phyloP scores from a whole-genome alignment of 2,888 invertebrate genomes.

The Synergus umbraculus region DNA sequence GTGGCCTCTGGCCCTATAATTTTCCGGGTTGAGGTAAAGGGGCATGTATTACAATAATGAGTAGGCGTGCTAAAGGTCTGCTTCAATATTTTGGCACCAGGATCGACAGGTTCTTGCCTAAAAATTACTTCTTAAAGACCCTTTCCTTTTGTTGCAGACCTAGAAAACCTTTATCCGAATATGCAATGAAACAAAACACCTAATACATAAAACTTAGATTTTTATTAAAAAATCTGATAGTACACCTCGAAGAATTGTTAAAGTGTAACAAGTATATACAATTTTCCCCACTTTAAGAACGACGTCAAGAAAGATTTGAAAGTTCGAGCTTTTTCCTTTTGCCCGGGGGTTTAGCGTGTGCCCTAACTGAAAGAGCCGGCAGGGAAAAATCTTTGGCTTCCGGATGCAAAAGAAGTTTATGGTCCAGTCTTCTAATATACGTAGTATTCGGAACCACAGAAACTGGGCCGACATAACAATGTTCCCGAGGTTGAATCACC shows the following conservation, averaged over 20 bases:
- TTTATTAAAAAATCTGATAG: conserved; percentile 7
- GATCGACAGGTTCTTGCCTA: too few species aligned
- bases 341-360: conserved; percentile 57
- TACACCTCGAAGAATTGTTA: neutral
- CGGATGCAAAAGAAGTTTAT: conserved; percentile 60
- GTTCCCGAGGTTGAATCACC: conserved; percentile 55
- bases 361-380: conserved; percentile 63
- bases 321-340: conserved; percentile 65
- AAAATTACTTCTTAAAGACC: too few species aligned
- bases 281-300: conserved; percentile 78
- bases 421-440: conserved; percentile 65
- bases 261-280: neutral
- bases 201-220: neutral
- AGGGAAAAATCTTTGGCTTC: conserved; percentile 62
- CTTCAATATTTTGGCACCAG: too few species aligned
- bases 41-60: too few species aligned
- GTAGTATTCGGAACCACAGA: conserved; percentile 67
- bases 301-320: conserved; percentile 54
- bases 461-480: conserved; percentile 65
- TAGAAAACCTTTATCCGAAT: neutral
- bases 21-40: too few species aligned
- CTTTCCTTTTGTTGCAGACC: too few species aligned
- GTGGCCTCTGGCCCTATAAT: too few species aligned
- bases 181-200: neutral
- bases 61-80: too few species aligned